Percentiles rank a stretch among this genome's conserved stretches.
phyloP scores from a whole-genome alignment of 2,797 vertebrate genomes.

The Sebastes reedi region DNA sequence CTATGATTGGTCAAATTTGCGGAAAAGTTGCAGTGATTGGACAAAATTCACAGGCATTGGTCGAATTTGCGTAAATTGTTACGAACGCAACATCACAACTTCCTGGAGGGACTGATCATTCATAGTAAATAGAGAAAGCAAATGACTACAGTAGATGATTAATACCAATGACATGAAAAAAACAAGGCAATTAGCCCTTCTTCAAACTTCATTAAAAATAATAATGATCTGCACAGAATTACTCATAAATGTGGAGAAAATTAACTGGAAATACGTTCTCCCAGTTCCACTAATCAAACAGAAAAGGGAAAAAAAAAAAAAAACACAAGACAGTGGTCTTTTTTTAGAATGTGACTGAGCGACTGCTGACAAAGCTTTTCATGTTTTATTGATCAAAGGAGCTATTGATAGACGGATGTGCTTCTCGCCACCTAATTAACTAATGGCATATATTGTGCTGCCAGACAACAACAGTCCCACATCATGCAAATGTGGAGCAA shows the following conservation, averaged over 20 bases:
- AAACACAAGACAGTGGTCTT: neutral
- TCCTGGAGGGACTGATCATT: neutral
- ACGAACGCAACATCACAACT: too few relatives aligned
- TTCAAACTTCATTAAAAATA: slow-evolving; percentile 20
- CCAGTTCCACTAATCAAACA: slow-evolving; percentile 5
- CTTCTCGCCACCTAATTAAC: slow-evolving; percentile 65
- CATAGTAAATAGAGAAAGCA: neutral
- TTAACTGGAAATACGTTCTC: neutral
- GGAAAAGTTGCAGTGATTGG: too few relatives aligned
- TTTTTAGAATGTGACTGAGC: slow-evolving; percentile 26
- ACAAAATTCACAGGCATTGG: too few relatives aligned
- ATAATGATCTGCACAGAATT: neutral
- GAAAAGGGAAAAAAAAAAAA: neutral
- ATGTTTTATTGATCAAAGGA: slow-evolving; percentile 77
- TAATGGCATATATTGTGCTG: slow-evolving; percentile 42
- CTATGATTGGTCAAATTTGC: too few relatives aligned
- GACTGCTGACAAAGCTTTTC: slow-evolving; percentile 55
- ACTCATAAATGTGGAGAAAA: neutral
- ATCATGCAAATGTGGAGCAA: slow-evolving; percentile 70
- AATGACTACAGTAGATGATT: neutral
- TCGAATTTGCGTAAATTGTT: too few relatives aligned
- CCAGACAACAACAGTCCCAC: slow-evolving; percentile 53
- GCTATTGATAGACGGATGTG: slow-evolving; percentile 37
- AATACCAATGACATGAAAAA: neutral
- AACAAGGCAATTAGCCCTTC: neutral